Evolutionary conservation across 2,113 vertebrate genomes (phyloP).

Genomic region (Cranoglanis bouderius): DNA sequence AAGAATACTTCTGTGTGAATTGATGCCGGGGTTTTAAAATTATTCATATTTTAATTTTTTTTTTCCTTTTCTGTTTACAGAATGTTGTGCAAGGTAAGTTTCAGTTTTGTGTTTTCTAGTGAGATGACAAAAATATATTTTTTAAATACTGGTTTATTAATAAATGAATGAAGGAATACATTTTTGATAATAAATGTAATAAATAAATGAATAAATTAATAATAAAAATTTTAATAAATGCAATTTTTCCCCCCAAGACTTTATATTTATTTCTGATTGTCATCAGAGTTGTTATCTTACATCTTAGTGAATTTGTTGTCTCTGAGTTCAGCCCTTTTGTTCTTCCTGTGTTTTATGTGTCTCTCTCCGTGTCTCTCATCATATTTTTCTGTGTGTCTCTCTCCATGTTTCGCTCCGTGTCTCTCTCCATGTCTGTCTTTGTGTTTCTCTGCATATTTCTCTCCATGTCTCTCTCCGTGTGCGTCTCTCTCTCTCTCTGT

Average conservation of each 20-base stretch:
- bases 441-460: neutral
- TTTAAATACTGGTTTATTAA: neutral
- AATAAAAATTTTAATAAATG: neutral
- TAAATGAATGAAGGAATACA: neutral
- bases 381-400: neutral
- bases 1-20: neutral
- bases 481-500: neutral
- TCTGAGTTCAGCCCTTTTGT: neutral
- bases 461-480: neutral
- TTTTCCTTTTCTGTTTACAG: conserved; percentile 36
- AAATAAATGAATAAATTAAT: neutral
- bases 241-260: neutral
- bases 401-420: neutral
- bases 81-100: conserved; percentile 32
- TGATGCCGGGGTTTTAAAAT: neutral
- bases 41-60: neutral
- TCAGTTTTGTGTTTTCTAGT: neutral
- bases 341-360: neutral
- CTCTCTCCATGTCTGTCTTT: neutral
- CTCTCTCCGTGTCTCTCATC: neutral
- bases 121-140: neutral
- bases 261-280: no score
- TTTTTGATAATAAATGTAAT: neutral
- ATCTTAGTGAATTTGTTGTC: neutral
- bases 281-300: neutral